Percentiles rank a stretch among this genome's conserved stretches.
phyloP scores from a whole-genome alignment of 2,113 vertebrate species.

The Paraplagusia blochii region DNA sequence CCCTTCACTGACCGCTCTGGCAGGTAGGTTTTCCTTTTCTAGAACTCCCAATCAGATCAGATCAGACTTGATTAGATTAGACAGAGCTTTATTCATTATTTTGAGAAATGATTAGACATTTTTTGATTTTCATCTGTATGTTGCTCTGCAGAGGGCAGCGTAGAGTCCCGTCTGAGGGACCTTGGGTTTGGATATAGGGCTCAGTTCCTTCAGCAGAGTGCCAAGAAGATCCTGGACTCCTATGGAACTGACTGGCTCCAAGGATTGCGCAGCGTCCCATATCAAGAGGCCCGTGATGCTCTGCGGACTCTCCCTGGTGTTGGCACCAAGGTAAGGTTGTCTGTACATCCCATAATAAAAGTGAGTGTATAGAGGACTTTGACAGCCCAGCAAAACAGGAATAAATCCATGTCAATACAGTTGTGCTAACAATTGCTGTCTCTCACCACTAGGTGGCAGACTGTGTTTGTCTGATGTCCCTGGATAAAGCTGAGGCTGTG shows the following conservation, averaged over 20 bases:
- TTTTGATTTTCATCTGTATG: constrained; percentile 1
- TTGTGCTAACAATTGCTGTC: not conserved
- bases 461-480: constrained; percentile 91
- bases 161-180: constrained; percentile 80
- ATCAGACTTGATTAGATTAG: too few relatives aligned
- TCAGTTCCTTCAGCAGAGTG: constrained; percentile 83
- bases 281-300: constrained; percentile 78
- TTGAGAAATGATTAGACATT: too few relatives aligned
- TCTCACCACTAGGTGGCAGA: constrained; percentile 85
- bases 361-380: too few relatives aligned
- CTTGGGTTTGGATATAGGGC: constrained; percentile 94
- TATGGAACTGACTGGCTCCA: constrained; percentile 78
- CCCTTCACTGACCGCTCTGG: constrained; percentile 78
- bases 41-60: too few relatives aligned
- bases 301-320: constrained; percentile 88
- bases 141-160: constrained; percentile 69
- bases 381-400: too few relatives aligned
- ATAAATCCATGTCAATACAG: too few relatives aligned
- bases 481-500: constrained; percentile 89
- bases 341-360: not conserved
- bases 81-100: too few relatives aligned
- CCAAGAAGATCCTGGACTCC: constrained; percentile 74
- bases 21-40: constrained; percentile 71
- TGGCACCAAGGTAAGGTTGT: constrained; percentile 81
- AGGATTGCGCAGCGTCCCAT: constrained; percentile 74